phyloP scores from a whole-genome alignment of 2,888 invertebrate species.

The Odontothrips loti region DNA sequence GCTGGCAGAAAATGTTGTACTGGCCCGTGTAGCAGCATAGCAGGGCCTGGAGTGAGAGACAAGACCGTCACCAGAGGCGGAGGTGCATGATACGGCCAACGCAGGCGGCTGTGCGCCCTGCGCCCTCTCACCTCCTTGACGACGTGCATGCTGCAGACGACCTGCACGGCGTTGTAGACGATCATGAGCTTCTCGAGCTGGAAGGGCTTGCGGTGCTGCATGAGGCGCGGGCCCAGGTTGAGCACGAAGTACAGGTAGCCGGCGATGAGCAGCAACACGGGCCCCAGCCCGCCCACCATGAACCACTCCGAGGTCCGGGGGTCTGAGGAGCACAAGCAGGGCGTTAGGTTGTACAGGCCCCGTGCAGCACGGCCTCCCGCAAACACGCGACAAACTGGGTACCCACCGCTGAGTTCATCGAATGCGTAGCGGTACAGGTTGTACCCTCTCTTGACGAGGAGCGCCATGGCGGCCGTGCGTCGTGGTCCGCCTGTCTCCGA shows the following conservation, averaged over 20 bases:
- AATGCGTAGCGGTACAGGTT: neutral
- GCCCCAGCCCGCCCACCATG: constrained; percentile 32
- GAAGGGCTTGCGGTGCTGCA: constrained; percentile 35
- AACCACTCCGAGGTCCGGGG: constrained; percentile 35
- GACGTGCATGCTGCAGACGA: constrained; percentile 46
- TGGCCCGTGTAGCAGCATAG: neutral
- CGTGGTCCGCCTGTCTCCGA: neutral
- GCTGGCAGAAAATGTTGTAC: neutral
- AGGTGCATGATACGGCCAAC: neutral
- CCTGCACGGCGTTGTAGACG: constrained; percentile 34
- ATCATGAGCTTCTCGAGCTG: constrained; percentile 33
- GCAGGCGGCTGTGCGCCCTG: neutral
- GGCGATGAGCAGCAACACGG: constrained; percentile 30
- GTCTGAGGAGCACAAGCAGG: constrained; percentile 23
- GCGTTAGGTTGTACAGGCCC: neutral
- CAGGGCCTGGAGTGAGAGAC: neutral
- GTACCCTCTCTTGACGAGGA: neutral
- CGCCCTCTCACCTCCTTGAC: constrained; percentile 45
- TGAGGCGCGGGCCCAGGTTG: constrained; percentile 34
- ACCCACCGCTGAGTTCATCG: neutral
- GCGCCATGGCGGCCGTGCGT: neutral
- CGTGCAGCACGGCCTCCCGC: neutral
- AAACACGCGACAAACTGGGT: neutral
- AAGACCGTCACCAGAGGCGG: too few species aligned
- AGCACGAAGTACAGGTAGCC: constrained; percentile 35